Evolutionary conservation across 1,140 invertebrate species (phyloP).

Genomic region (Cyrtorhinus lividipennis): DNA sequence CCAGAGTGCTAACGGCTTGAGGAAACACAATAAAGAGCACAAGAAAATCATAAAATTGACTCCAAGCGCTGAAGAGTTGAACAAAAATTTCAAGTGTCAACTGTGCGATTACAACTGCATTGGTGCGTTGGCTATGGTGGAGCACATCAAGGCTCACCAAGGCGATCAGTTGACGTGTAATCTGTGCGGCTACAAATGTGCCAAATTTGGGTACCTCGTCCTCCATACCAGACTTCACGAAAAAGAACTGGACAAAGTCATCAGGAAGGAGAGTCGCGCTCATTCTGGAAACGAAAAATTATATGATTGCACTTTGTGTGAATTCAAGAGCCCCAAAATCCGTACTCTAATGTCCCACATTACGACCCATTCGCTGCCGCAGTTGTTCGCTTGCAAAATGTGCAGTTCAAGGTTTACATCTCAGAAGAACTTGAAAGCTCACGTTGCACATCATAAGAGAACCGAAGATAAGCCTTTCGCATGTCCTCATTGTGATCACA

Average conservation of each 20-base stretch:
- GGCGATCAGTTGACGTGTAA: background rate
- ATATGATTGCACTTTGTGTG: slow-evolving; percentile 5
- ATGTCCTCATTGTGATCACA: slow-evolving; percentile 5
- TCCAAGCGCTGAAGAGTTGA: background rate
- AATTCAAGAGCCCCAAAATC: background rate
- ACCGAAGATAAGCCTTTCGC: background rate
- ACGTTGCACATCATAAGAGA: slow-evolving; percentile 1
- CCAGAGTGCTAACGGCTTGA: background rate
- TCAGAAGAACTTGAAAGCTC: slow-evolving; percentile 3
- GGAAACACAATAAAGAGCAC: background rate
- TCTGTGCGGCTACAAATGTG: slow-evolving; percentile 3
- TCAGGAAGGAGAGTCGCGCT: background rate
- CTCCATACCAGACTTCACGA: background rate
- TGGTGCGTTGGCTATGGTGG: background rate
- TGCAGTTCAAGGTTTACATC: slow-evolving; percentile 1
- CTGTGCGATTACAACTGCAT: background rate
- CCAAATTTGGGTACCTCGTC: background rate
- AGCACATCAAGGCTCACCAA: background rate
- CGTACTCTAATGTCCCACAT: background rate
- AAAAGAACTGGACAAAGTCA: slow-evolving; percentile 2
- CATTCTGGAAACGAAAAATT: background rate
- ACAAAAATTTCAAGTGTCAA: background rate
- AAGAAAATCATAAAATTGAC: background rate
- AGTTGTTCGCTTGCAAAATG: background rate
- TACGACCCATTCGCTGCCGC: background rate